Conservation (phyloP, 2,888 invertebrate species). For the Dryobota labecula region DNA sequence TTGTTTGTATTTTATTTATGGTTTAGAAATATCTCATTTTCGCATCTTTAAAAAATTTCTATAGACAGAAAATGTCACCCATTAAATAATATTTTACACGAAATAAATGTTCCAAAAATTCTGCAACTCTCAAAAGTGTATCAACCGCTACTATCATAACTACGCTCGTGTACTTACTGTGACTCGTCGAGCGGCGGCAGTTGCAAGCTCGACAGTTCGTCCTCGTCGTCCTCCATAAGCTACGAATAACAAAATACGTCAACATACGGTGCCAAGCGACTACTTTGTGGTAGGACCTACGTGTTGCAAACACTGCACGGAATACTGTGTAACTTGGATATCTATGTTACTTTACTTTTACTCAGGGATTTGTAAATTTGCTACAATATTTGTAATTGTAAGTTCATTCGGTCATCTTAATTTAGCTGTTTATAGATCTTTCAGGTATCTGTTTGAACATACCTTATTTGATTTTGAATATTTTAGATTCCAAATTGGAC, state of each 20-base stretch:
- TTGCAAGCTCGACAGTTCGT: constrained; percentile 78
- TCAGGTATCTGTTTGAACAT: neutral
- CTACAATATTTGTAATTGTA: neutral
- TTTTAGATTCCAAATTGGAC: neutral
- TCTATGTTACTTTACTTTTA: neutral
- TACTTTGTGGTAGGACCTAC: constrained; percentile 70
- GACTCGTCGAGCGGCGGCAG: constrained; percentile 84
- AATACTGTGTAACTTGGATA: constrained; percentile 7
- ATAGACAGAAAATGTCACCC: neutral
- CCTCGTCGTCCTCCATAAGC: constrained; percentile 85
- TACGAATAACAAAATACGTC: constrained; percentile 84
- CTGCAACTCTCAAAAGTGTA: constrained; percentile 33
- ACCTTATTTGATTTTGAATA: neutral
- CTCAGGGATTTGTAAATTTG: neutral
- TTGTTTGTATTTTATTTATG: too few species aligned
- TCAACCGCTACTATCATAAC: constrained; percentile 7
- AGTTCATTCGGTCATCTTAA: neutral
- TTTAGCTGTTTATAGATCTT: neutral
- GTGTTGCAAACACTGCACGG: constrained; percentile 45
- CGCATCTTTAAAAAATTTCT: neutral
- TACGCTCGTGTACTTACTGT: constrained; percentile 79
- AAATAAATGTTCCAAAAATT: neutral
- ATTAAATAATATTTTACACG: neutral
- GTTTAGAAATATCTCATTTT: too few species aligned
- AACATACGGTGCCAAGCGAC: constrained; percentile 88